Percentiles rank a stretch among this genome's conserved stretches.
These are phyloP conservation scores for Drosophila leontia DNA, from an alignment of 1,140 invertebrate species.

Conservation along the genomic window DNA sequence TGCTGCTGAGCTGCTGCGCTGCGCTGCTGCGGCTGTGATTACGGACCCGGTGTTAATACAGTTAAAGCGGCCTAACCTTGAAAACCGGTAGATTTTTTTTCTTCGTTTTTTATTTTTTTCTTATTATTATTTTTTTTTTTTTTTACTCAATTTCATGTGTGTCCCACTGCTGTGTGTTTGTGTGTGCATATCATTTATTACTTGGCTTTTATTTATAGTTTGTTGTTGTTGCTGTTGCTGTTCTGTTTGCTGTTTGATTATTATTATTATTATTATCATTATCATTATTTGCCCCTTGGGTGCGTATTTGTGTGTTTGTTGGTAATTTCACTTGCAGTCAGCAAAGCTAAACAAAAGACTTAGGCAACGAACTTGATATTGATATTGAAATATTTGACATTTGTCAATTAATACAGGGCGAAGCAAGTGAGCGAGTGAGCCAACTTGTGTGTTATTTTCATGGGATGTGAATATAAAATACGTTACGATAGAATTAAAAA, in stretches of 20 bases:
- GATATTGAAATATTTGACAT: conserved; percentile 77
- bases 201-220: conserved; percentile 50
- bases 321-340: conserved; percentile 49
- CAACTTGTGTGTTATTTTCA: neutral
- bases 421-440: neutral
- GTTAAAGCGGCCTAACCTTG: conserved; percentile 83
- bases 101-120: conserved; percentile 25
- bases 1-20: conserved; percentile 46
- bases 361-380: conserved; percentile 82
- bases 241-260: conserved; percentile 8
- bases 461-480: no score
- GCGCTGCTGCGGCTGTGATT: conserved; percentile 70
- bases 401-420: conserved; percentile 15
- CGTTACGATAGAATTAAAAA: no score
- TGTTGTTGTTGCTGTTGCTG: conserved; percentile 18
- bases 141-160: conserved; percentile 72
- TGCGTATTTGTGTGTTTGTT: conserved; percentile 34
- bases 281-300: conserved; percentile 19
- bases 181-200: conserved; percentile 63
- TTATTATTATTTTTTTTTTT: conserved; percentile 43
- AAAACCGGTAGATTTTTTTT: conserved; percentile 83
- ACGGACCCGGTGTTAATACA: conserved; percentile 78
- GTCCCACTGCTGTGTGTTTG: conserved; percentile 39
- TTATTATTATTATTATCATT: conserved; percentile 38
- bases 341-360: conserved; percentile 69